Conservation (phyloP, 2,113 vertebrate species). For the Rutilus rutilus region DNA sequence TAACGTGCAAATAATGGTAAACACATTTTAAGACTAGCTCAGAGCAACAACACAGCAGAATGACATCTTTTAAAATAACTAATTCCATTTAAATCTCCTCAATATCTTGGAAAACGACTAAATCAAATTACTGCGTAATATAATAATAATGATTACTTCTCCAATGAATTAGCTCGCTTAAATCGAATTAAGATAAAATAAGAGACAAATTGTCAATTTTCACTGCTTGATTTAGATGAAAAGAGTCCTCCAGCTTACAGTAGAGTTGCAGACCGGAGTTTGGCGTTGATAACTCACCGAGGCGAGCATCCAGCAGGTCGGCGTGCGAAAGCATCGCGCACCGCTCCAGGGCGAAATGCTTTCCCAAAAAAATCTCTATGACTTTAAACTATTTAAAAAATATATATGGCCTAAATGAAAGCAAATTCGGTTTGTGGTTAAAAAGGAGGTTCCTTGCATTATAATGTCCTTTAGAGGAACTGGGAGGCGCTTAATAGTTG, state of each 20-base stretch:
- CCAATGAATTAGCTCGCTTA: conserved; percentile 94
- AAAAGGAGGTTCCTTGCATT: conserved; percentile 98
- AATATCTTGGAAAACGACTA: conserved; percentile 78
- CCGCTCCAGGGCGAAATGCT: conserved; percentile 92
- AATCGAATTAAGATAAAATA: conserved; percentile 87
- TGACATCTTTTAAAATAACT: conserved; percentile 65
- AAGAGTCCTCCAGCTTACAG: conserved; percentile 77
- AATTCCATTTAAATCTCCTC: conserved; percentile 67
- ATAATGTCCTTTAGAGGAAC: conserved; percentile 97
- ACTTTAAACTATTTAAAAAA: conserved; percentile 95
- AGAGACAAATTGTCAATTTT: conserved; percentile 93
- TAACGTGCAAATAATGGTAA: conserved; percentile 31
- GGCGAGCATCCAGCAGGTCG: conserved; percentile 99
- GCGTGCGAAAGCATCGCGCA: conserved; percentile 98
- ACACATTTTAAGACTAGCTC: background rate
- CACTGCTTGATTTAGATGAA: conserved; percentile 76
- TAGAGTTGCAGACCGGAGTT: conserved; percentile 81
- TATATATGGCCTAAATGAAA: conserved; percentile 96
- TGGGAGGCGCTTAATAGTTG: conserved; percentile 98
- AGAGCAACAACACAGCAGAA: conserved; percentile 62
- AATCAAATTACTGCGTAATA: conserved; percentile 97
- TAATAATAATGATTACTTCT: conserved; percentile 93
- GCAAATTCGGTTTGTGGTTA: conserved; percentile 98
- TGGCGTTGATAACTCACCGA: conserved; percentile 91
- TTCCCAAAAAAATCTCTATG: conserved; percentile 88